A percentile compares a stretch with the other conserved stretches of the same genome.
Conservation (phyloP, 2,113 vertebrate species). For the Tretioscincus oriximinensis region DNA sequence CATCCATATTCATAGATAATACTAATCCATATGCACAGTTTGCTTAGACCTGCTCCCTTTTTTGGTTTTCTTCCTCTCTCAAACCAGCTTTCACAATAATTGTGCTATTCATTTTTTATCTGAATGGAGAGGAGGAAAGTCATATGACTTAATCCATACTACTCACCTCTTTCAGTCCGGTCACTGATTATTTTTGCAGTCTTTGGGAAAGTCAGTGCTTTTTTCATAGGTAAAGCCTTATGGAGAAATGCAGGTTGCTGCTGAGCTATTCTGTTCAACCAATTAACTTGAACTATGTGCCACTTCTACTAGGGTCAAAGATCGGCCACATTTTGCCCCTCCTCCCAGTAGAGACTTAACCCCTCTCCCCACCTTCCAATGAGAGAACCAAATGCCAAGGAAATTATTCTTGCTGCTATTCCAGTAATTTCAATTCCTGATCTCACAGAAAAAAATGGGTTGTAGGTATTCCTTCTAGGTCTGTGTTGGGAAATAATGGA, state of each 20-base stretch:
- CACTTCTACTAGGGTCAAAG: background rate
- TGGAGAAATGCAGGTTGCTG: background rate
- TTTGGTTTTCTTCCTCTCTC: no score
- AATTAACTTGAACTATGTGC: background rate
- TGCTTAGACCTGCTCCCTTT: background rate
- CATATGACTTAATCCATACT: background rate
- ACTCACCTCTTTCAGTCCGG: constrained; percentile 35
- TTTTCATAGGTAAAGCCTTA: constrained; percentile 12
- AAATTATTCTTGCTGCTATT: background rate
- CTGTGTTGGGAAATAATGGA: constrained; percentile 7
- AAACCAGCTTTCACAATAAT: background rate
- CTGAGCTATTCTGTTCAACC: constrained; percentile 17
- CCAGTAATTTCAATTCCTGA: background rate
- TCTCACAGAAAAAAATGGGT: background rate
- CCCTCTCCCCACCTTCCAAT: background rate
- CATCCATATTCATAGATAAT: no score
- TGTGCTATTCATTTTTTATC: background rate
- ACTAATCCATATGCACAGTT: background rate
- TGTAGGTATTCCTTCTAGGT: background rate
- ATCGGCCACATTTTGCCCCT: background rate
- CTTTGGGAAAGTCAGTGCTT: background rate
- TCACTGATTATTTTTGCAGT: background rate
- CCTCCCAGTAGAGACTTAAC: background rate
- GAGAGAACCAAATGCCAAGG: background rate
- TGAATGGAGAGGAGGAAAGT: background rate